Evolutionary conservation across 2,113 vertebrate species (phyloP).

Genomic region (Mobula birostris): DNA sequence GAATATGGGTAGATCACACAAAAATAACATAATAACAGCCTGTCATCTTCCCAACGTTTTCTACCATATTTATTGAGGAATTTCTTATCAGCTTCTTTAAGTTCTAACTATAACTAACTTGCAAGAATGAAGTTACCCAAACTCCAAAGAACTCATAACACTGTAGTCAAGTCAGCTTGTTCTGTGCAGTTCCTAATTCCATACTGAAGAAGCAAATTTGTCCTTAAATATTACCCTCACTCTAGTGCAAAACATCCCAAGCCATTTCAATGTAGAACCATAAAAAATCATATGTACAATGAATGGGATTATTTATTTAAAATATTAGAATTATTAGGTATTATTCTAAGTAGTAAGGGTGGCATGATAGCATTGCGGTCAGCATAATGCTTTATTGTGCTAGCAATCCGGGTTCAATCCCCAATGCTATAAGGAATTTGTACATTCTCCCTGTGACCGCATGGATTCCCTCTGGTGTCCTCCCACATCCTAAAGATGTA

Average conservation of each 20-base stretch:
- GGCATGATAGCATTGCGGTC: too few species aligned
- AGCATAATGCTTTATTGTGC: too few species aligned
- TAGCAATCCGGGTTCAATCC: too few species aligned
- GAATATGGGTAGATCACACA: not conserved
- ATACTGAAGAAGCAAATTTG: not conserved
- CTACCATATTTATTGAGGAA: not conserved
- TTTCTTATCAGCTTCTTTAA: not conserved
- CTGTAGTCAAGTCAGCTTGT: not conserved
- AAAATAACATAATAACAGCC: not conserved
- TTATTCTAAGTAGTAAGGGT: too few species aligned
- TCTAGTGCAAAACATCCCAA: not conserved
- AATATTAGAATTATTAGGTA: too few species aligned
- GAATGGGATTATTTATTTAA: too few species aligned
- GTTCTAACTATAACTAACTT: not conserved
- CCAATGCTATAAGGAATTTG: too few species aligned
- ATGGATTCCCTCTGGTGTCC: too few species aligned
- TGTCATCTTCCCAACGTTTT: not conserved
- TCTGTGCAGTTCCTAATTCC: not conserved
- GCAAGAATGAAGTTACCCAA: not conserved
- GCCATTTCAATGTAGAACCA: too few species aligned
- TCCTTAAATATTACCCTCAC: not conserved
- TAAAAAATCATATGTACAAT: too few species aligned
- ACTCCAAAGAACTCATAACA: not conserved
- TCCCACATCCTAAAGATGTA: too few species aligned
- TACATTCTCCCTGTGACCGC: too few species aligned